phyloP scores from a whole-genome alignment of 2,797 vertebrate genomes.

The Spheniscus humboldti region DNA sequence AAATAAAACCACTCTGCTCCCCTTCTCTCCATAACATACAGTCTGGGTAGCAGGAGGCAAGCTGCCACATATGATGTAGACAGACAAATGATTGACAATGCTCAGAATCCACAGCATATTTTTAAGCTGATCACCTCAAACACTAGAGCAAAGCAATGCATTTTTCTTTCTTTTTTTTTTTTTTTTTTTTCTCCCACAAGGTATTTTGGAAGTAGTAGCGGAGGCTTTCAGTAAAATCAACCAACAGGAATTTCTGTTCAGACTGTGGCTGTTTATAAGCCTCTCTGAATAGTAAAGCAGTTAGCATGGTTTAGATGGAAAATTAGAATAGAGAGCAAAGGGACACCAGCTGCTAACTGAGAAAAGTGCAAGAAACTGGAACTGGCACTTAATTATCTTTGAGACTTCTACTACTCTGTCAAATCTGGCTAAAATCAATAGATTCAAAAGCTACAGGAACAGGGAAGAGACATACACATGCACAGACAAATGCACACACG shows the following conservation, averaged over 20 bases:
- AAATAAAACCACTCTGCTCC: background rate
- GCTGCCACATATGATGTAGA: background rate
- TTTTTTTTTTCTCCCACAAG: background rate
- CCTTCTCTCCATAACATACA: background rate
- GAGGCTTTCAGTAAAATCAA: background rate
- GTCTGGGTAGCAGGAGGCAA: background rate
- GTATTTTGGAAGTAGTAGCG: background rate
- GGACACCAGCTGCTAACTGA: background rate
- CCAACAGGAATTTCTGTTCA: background rate
- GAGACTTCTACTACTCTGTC: background rate
- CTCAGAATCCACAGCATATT: background rate
- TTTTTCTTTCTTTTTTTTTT: background rate
- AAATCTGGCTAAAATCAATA: slow-evolving; percentile 3
- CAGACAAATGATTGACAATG: background rate
- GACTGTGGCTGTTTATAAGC: background rate
- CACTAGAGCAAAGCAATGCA: background rate
- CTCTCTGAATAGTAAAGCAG: background rate
- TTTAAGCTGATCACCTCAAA: background rate
- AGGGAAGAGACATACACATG: background rate
- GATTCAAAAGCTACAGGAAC: background rate
- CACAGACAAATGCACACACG: background rate
- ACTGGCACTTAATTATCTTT: slow-evolving; percentile 36
- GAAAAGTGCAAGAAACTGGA: slow-evolving; percentile 17
- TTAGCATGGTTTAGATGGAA: background rate
- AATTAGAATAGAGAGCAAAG: background rate